phyloP scores from a whole-genome alignment of 2,888 invertebrate genomes.

The Iselma pallidipennis region DNA sequence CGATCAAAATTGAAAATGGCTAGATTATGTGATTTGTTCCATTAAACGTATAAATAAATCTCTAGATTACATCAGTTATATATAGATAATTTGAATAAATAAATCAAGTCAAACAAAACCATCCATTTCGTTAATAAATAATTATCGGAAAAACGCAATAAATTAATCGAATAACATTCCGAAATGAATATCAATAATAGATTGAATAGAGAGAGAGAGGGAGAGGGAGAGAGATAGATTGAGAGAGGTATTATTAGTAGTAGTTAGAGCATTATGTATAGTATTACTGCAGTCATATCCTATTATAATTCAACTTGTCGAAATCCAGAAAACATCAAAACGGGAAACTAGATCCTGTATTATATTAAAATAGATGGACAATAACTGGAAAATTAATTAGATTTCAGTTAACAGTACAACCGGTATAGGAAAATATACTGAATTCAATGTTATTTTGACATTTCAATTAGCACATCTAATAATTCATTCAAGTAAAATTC shows the following conservation, averaged over 20 bases:
- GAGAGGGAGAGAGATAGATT: background rate
- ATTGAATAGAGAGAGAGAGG: constrained; percentile 1
- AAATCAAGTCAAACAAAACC: constrained; percentile 19
- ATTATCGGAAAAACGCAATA: constrained; percentile 22
- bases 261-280: background rate
- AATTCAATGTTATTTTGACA: constrained; percentile 3
- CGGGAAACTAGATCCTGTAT: background rate
- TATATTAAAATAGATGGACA: constrained; percentile 13
- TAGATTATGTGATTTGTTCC: background rate
- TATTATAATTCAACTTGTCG: constrained; percentile 20
- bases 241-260: no score
- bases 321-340: constrained; percentile 10
- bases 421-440: constrained; percentile 5
- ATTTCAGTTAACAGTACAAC: constrained; percentile 2
- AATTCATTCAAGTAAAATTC: background rate
- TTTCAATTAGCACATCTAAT: constrained; percentile 2
- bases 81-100: constrained; percentile 20
- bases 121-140: constrained; percentile 22
- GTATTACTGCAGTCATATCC: background rate
- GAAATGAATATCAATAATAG: constrained; percentile 16
- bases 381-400: constrained; percentile 18
- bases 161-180: constrained; percentile 12
- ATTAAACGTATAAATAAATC: constrained; percentile 18
- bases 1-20: background rate
- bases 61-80: constrained; percentile 15